Percentiles rank a stretch among this genome's conserved stretches.
phyloP scores from a whole-genome alignment of 2,113 vertebrate species.

The Podilymbus podiceps region DNA sequence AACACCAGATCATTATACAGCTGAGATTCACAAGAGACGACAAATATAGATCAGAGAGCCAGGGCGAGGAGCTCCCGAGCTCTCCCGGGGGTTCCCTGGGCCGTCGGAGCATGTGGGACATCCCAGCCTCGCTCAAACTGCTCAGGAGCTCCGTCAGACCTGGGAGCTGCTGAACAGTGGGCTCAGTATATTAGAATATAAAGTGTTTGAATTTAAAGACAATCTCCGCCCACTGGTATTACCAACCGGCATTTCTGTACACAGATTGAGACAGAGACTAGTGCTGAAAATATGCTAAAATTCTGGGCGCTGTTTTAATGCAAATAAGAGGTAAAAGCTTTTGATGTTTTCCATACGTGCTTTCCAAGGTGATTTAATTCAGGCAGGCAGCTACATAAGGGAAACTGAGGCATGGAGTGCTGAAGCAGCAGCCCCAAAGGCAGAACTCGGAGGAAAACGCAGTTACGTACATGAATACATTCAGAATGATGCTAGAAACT shows the following conservation, averaged over 20 bases:
- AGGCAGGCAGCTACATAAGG: neutral
- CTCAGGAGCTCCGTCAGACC: neutral
- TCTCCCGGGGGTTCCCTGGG: neutral
- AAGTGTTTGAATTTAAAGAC: neutral
- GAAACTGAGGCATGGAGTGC: neutral
- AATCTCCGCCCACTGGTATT: neutral
- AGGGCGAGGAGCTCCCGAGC: accelerated
- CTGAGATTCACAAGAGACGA: accelerated
- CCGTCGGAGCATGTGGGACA: neutral
- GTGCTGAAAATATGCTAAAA: neutral
- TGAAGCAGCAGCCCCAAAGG: neutral
- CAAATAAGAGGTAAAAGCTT: neutral
- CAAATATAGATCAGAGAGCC: neutral
- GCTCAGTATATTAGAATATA: accelerated
- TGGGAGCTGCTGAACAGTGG: neutral
- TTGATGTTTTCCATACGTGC: neutral
- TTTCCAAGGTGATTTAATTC: neutral
- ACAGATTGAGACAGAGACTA: neutral
- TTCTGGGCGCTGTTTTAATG: accelerated
- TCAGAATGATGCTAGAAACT: neutral
- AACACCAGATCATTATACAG: neutral
- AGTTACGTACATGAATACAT: neutral
- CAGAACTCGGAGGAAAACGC: neutral
- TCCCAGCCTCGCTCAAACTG: neutral
- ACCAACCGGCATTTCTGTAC: neutral